Conservation (phyloP, 2,888 invertebrate genomes). For the Macrosiphum euphorbiae region DNA sequence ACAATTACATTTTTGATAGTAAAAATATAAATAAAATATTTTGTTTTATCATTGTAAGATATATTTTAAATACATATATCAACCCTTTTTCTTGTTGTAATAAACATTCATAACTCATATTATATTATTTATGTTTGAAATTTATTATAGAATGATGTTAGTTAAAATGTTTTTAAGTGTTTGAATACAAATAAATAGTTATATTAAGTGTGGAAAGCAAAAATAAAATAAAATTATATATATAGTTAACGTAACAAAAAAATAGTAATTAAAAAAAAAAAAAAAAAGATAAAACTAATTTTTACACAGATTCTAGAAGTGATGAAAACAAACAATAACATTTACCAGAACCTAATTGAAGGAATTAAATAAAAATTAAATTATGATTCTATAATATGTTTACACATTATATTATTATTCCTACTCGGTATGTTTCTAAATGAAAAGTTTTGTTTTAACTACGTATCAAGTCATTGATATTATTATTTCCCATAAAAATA, state of each 20-base stretch:
- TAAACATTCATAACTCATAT: not conserved
- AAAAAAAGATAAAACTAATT: not conserved
- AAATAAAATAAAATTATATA: constrained; percentile 18
- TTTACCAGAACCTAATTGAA: not conserved
- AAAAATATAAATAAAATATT: not conserved
- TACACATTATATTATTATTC: constrained; percentile 6
- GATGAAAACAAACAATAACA: constrained; percentile 11
- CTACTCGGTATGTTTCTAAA: not conserved
- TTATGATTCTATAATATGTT: not conserved
- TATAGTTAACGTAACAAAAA: not conserved
- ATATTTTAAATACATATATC: not conserved
- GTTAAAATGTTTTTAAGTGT: constrained; percentile 12
- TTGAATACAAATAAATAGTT: constrained; percentile 39
- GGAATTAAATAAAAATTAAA: not conserved
- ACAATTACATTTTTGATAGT: not conserved
- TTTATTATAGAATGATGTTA: constrained; percentile 21
- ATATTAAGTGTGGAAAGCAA: not conserved
- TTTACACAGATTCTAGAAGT: constrained; percentile 14
- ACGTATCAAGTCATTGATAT: not conserved
- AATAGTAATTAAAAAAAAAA: not conserved
- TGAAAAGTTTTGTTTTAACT: not conserved
- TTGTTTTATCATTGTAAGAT: not conserved
- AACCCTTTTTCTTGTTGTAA: not conserved
- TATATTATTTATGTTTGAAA: not conserved
- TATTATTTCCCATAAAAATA: not conserved